Percentiles rank a stretch among this genome's conserved stretches.
Evolutionary conservation across 2,113 vertebrate genomes (phyloP).

Genomic region (Felis catus): F.catus_Fca126_mat1.0 CM031419.1:33759501-33760000

Average conservation of each 20-base stretch:
- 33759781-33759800: slow-evolving; percentile 48
- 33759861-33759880: slow-evolving; percentile 53
- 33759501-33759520: slow-evolving; percentile 66
- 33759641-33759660: slow-evolving; percentile 66
- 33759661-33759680: slow-evolving; percentile 68
- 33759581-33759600: background rate
- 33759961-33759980: background rate
- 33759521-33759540: slow-evolving; percentile 64
- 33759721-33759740: slow-evolving; percentile 54
- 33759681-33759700: slow-evolving; percentile 62
- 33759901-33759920: background rate
- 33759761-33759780: slow-evolving; percentile 50
- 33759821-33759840: slow-evolving; percentile 70
- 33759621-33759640: background rate
- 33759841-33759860: slow-evolving; percentile 46
- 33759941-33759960: background rate
- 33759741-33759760: slow-evolving; percentile 60
- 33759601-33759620: slow-evolving; percentile 50
- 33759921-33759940: background rate
- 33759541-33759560: slow-evolving; percentile 71
- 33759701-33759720: slow-evolving; percentile 61
- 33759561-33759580: slow-evolving; percentile 76
- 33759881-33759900: slow-evolving; percentile 34
- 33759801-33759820: slow-evolving; percentile 28
- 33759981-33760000: background rate